phyloP scores from a whole-genome alignment of 2,113 vertebrate species.

The Alouatta palliata region DNA sequence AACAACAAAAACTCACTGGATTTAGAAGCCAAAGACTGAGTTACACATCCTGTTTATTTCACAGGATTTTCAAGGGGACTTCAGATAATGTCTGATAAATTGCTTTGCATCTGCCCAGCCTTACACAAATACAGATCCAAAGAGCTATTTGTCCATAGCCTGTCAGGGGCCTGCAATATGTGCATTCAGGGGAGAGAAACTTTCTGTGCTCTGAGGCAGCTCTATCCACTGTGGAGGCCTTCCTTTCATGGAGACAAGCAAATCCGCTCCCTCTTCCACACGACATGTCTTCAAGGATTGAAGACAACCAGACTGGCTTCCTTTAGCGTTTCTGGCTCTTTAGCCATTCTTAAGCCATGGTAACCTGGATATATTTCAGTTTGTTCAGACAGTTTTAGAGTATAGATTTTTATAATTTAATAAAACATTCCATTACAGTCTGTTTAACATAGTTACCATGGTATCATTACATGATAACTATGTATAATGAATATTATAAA shows the following conservation, averaged over 20 bases:
- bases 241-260: neutral
- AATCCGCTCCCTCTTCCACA: neutral
- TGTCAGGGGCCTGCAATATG: neutral
- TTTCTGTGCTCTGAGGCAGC: neutral
- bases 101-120: neutral
- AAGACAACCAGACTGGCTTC: neutral
- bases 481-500: neutral
- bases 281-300: neutral
- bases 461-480: neutral
- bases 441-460: neutral
- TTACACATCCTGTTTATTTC: neutral
- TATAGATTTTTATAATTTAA: neutral
- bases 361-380: neutral
- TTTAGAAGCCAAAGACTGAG: neutral
- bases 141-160: neutral
- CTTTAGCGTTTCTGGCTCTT: neutral
- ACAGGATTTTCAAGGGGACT: neutral
- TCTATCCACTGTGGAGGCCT: neutral
- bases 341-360: neutral
- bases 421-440: neutral
- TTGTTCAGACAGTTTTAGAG: neutral
- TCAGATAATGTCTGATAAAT: neutral
- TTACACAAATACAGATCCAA: neutral
- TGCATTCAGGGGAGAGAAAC: neutral
- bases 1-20: neutral